Conservation (phyloP, 2,113 vertebrate genomes). For the Cryptotis parvus region DNA sequence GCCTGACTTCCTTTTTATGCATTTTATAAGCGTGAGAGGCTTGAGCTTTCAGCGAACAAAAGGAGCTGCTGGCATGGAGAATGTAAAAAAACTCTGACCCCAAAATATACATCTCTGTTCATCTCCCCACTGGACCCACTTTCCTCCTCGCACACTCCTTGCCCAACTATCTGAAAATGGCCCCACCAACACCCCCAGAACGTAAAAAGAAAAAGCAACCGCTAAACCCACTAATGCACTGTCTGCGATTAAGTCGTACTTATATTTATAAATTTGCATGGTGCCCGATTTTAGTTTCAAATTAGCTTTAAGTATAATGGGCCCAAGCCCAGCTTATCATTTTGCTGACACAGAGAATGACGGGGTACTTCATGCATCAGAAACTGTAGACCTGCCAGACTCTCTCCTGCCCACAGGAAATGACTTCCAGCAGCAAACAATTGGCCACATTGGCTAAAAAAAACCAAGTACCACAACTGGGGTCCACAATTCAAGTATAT, state of each 20-base stretch:
- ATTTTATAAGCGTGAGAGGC: no score
- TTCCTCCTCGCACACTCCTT: background rate
- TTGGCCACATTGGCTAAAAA: constrained; percentile 48
- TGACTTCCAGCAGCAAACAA: constrained; percentile 61
- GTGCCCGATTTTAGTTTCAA: constrained; percentile 38
- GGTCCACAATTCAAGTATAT: no score
- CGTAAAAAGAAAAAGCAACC: background rate
- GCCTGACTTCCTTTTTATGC: background rate
- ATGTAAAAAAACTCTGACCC: background rate
- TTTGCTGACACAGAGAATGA: background rate
- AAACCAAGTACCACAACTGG: constrained; percentile 30
- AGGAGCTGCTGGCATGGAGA: background rate
- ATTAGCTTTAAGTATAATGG: constrained; percentile 41
- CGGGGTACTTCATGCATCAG: background rate
- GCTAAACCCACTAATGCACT: background rate
- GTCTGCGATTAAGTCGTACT: background rate
- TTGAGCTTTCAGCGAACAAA: background rate
- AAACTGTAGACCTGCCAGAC: constrained; percentile 29
- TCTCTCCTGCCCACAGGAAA: background rate
- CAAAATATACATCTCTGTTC: background rate
- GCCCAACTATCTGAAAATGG: background rate
- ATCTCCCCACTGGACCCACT: background rate
- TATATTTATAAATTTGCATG: constrained; percentile 15
- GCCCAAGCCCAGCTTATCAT: constrained; percentile 9
- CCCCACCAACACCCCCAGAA: background rate